Percentiles rank a stretch among this genome's conserved stretches.
Evolutionary conservation across 1,140 invertebrate species (phyloP).

Genomic region (Danaus plexippus): DNA sequence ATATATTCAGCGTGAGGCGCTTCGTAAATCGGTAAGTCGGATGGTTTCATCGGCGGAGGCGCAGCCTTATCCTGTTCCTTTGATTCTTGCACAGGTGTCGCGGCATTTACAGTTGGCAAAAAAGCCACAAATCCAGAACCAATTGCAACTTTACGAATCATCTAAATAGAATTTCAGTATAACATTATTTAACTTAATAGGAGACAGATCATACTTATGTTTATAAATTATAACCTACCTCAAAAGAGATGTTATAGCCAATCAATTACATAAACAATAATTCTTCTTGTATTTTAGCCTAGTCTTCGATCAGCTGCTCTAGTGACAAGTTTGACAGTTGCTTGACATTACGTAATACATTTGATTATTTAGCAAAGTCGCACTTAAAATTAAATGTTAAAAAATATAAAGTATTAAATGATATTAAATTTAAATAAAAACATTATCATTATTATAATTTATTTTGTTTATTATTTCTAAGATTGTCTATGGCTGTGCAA

Average conservation of each 20-base stretch:
- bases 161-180: conserved; percentile 29
- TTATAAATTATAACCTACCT: conserved; percentile 23
- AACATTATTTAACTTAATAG: conserved; percentile 16
- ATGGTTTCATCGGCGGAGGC: conserved; percentile 62
- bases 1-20: conserved; percentile 58
- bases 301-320: conserved; percentile 41
- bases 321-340: conserved; percentile 12
- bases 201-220: not conserved
- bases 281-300: conserved; percentile 10
- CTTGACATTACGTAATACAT: conserved; percentile 12
- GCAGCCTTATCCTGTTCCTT: conserved; percentile 25
- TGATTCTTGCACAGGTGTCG: conserved; percentile 43
- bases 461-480: not conserved
- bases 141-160: conserved; percentile 59
- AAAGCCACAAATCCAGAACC: conserved; percentile 49
- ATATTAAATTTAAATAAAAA: not conserved
- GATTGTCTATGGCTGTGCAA: too few species aligned
- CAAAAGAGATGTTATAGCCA: conserved; percentile 26
- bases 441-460: not conserved
- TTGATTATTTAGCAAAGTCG: not conserved
- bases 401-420: not conserved
- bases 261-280: conserved; percentile 51
- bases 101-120: conserved; percentile 49
- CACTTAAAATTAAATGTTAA: too few species aligned
- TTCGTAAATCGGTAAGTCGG: conserved; percentile 73